A percentile compares a stretch with the other conserved stretches of the same genome.
These are phyloP conservation scores for Acrobasis consociella DNA, from an alignment of 2,888 invertebrate genomes.

Conservation along the genomic window DNA sequence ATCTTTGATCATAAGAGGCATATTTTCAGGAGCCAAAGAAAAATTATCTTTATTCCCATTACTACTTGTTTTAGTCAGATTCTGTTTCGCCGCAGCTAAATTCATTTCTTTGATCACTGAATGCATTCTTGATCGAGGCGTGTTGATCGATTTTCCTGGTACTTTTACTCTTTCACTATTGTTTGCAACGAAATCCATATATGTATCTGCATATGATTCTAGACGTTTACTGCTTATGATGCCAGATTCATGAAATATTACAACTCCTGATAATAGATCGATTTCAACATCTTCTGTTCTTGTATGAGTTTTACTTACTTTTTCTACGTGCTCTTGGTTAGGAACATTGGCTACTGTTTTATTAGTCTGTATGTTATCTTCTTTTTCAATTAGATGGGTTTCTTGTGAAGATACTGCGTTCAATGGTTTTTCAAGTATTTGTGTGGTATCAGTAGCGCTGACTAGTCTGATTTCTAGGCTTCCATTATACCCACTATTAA, in stretches of 20 bases:
- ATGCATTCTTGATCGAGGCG: neutral
- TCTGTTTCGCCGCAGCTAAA: neutral
- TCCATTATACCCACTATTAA: neutral
- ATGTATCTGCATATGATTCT: neutral
- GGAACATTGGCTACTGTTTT: neutral
- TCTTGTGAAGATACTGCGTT: conserved; percentile 4
- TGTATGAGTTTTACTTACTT: neutral
- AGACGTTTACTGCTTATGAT: neutral
- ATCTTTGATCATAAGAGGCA: neutral
- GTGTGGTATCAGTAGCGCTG: neutral
- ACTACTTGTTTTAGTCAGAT: neutral
- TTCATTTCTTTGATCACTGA: neutral
- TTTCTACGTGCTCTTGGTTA: neutral
- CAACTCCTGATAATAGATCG: neutral
- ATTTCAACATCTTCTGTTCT: neutral
- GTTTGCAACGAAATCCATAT: neutral
- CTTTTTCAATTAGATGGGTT: neutral
- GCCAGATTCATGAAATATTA: too few relatives aligned
- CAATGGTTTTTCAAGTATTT: conserved; percentile 7
- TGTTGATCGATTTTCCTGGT: too few relatives aligned
- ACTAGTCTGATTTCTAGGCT: neutral
- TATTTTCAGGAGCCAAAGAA: neutral
- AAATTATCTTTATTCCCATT: too few relatives aligned
- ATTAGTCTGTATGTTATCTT: neutral
- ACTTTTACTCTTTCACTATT: neutral